Conservation (phyloP, 1,140 invertebrate genomes). For the Aphis craccivora region DNA sequence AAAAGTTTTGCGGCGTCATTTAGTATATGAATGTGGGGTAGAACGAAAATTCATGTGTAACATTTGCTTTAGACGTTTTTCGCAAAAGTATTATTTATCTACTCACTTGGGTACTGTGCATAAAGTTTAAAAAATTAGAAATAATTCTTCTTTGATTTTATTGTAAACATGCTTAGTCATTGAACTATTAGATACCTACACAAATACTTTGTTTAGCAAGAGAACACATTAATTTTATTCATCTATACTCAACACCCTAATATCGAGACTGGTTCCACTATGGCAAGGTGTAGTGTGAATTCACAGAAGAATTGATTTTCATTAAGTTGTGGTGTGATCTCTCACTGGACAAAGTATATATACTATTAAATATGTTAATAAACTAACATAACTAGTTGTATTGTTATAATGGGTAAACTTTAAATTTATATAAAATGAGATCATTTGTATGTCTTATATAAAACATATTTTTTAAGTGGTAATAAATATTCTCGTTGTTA, state of each 20-base stretch:
- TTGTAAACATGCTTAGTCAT: neutral
- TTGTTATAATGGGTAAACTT: neutral
- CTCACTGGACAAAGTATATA: too few species aligned
- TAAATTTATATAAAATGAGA: neutral
- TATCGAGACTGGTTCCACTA: too few species aligned
- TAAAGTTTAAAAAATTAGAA: neutral
- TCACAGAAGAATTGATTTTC: too few species aligned
- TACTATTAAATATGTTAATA: neutral
- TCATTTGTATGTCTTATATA: neutral
- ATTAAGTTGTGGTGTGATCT: too few species aligned
- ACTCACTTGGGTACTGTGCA: constrained; percentile 61
- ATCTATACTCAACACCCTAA: too few species aligned
- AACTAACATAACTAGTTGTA: neutral
- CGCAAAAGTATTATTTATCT: constrained; percentile 62
- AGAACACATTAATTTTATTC: too few species aligned
- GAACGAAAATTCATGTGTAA: constrained; percentile 64
- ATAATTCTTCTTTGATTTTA: neutral
- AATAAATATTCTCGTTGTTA: neutral
- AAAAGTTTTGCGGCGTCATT: constrained; percentile 59
- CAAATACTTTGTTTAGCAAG: too few species aligned
- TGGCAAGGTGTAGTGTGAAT: too few species aligned
- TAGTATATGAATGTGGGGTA: constrained; percentile 63
- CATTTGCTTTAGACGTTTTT: constrained; percentile 63
- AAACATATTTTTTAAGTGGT: neutral
- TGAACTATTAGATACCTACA: too few species aligned